Conservation (phyloP, 1,140 invertebrate species). For the Mycetomoellerius zeteki region DNA sequence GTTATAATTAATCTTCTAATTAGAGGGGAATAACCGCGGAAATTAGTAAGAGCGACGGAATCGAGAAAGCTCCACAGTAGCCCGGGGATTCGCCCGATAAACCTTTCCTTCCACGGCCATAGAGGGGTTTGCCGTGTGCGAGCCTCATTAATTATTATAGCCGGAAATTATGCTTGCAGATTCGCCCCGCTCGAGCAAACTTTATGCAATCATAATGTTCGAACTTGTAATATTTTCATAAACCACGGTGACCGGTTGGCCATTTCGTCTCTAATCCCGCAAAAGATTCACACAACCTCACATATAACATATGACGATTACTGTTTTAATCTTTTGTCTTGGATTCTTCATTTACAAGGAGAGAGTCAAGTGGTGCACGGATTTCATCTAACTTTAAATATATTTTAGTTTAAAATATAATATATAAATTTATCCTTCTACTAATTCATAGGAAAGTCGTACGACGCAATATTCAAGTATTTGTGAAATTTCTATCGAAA, state of each 20-base stretch:
- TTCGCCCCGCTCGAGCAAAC: conserved; percentile 35
- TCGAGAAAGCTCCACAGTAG: conserved; percentile 3
- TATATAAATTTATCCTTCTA: no score
- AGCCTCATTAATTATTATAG: conserved; percentile 73
- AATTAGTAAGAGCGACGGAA: conserved; percentile 70
- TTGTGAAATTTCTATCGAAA: no score
- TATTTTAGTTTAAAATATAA: no score
- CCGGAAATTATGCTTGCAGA: conserved; percentile 68
- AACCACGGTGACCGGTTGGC: conserved; percentile 34
- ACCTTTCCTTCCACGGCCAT: conserved; percentile 60
- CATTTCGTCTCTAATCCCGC: conserved; percentile 18
- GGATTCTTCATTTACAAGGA: neutral
- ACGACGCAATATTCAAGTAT: no score
- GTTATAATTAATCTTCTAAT: conserved; percentile 80
- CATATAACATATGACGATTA: conserved; percentile 10
- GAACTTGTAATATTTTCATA: conserved; percentile 66
- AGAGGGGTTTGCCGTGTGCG: conserved; percentile 21
- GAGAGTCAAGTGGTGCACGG: no score
- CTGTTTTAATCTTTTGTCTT: neutral
- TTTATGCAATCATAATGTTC: conserved; percentile 65
- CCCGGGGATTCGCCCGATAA: conserved; percentile 59
- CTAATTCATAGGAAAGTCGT: no score
- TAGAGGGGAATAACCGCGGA: conserved; percentile 68
- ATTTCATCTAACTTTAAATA: no score
- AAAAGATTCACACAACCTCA: neutral